Percentiles rank a stretch among this genome's conserved stretches.
Conservation (phyloP, 2,797 vertebrate genomes). For the Kryptolebias ocellatus region DNA sequence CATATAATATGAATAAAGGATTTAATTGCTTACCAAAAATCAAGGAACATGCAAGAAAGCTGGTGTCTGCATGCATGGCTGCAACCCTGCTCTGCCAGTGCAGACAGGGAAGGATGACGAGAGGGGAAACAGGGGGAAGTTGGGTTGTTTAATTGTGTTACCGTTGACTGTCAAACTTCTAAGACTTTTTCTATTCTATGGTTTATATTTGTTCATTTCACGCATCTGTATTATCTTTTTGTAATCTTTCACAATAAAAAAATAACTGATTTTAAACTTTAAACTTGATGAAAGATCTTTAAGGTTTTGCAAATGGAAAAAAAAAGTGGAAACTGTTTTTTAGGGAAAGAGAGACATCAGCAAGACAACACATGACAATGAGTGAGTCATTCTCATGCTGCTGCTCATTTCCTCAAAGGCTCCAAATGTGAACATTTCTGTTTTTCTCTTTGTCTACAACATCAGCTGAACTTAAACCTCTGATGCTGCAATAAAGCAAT, state of each 20-base stretch:
- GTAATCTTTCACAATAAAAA: background rate
- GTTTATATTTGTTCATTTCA: background rate
- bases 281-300: background rate
- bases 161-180: background rate
- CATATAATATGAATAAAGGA: background rate
- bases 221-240: background rate
- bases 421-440: constrained; percentile 25
- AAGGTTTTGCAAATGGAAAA: background rate
- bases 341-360: constrained; percentile 62
- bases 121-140: constrained; percentile 58
- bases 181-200: background rate
- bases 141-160: constrained; percentile 38
- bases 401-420: constrained; percentile 59
- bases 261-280: background rate
- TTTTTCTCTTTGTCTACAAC: constrained; percentile 20
- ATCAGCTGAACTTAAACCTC: background rate
- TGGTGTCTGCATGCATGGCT: constrained; percentile 66
- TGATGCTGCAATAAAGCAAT: background rate
- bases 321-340: constrained; percentile 3
- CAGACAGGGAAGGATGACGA: constrained; percentile 47
- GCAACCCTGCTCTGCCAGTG: constrained; percentile 42
- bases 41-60: constrained; percentile 47
- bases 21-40: constrained; percentile 71
- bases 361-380: constrained; percentile 66
- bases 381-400: constrained; percentile 73